These are phyloP conservation scores for Pachydiplax longipennis DNA, from an alignment of 2,888 invertebrate species.

Conservation along the genomic window DNA sequence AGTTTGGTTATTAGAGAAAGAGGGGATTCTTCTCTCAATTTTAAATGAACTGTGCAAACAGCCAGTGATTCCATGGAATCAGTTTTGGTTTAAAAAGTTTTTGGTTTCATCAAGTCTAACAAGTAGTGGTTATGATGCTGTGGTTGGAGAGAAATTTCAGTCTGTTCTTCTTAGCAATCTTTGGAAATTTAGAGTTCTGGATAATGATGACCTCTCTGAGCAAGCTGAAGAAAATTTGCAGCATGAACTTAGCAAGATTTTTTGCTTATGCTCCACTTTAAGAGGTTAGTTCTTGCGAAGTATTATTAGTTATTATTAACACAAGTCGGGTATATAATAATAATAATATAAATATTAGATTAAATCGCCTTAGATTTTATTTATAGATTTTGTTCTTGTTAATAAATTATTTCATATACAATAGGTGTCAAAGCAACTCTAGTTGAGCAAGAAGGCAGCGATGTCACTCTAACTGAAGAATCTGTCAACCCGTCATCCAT, in stretches of 20 bases:
- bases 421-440: not conserved
- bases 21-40: not conserved
- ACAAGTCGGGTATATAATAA: too few relatives aligned
- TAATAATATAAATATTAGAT: too few relatives aligned
- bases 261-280: not conserved
- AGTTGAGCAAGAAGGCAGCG: not conserved
- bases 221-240: not conserved
- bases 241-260: not conserved
- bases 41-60: not conserved
- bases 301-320: too few relatives aligned
- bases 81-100: not conserved
- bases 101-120: not conserved
- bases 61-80: not conserved
- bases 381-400: not conserved
- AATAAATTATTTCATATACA: not conserved
- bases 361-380: not conserved
- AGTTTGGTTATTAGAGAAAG: not conserved
- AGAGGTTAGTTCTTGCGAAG: not conserved
- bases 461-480: not conserved
- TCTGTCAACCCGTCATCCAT: not conserved
- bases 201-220: not conserved
- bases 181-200: not conserved
- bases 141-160: not conserved
- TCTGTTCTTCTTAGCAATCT: not conserved
- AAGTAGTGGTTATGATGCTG: not conserved